phyloP scores from a whole-genome alignment of 2,888 invertebrate genomes.

The Parthenolecanium corni region DNA sequence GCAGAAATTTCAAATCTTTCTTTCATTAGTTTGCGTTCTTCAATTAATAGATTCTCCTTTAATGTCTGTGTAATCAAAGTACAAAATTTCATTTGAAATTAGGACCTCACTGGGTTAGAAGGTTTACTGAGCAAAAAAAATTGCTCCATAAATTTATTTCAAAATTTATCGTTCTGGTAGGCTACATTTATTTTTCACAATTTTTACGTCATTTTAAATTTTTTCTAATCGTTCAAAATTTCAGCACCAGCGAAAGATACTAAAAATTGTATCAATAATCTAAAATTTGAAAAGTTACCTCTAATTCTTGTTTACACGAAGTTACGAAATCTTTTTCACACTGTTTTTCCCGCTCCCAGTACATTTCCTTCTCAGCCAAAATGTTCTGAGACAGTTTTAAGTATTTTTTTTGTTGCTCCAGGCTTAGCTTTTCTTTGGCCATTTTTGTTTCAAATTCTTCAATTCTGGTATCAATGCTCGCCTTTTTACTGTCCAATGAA shows the following conservation, averaged over 20 bases:
- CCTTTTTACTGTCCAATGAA: constrained; percentile 4
- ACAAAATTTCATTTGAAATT: too few relatives aligned
- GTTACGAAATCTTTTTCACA: constrained; percentile 14
- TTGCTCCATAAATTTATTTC: too few relatives aligned
- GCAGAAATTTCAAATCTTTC: constrained; percentile 18
- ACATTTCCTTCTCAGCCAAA: constrained; percentile 17
- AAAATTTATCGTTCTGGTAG: too few relatives aligned
- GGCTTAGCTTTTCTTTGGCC: constrained; percentile 9
- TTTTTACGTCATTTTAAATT: too few relatives aligned
- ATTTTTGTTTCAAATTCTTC: constrained; percentile 17
- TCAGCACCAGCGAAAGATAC: too few relatives aligned
- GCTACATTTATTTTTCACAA: too few relatives aligned
- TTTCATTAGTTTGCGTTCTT: constrained; percentile 17
- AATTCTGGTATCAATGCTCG: not conserved
- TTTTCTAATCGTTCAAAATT: too few relatives aligned
- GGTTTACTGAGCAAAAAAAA: too few relatives aligned
- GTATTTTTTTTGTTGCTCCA: constrained; percentile 20
- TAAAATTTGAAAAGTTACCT: constrained; percentile 14
- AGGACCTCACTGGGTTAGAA: too few relatives aligned
- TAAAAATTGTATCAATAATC: too few relatives aligned
- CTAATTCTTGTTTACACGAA: constrained; percentile 18
- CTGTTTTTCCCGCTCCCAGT: constrained; percentile 17
- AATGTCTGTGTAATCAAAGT: not conserved
- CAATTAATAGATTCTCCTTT: constrained; percentile 14
- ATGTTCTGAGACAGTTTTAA: constrained; percentile 6